phyloP scores from a whole-genome alignment of 1,140 invertebrate species.

The Schlechtendalia chinensis region DNA sequence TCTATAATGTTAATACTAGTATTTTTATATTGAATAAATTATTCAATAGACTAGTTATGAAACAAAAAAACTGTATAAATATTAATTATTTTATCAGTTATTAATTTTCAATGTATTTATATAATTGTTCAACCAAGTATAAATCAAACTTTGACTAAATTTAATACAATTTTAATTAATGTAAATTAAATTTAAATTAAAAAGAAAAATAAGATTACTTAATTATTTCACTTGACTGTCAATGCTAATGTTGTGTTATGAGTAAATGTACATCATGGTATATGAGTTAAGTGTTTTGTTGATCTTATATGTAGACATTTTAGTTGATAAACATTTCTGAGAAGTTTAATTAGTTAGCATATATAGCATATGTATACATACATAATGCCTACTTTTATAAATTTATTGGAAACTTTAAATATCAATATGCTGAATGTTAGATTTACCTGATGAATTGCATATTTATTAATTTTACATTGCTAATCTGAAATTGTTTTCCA shows the following conservation, averaged over 20 bases:
- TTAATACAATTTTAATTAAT: neutral
- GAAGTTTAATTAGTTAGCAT: constrained; percentile 17
- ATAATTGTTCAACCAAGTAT: neutral
- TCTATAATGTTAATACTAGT: neutral
- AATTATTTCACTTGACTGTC: neutral
- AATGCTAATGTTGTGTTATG: neutral
- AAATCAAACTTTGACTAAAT: neutral
- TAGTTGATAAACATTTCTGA: neutral
- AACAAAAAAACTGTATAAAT: neutral
- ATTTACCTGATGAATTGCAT: constrained; percentile 28
- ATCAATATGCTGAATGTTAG: constrained; percentile 1
- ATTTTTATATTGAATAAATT: neutral
- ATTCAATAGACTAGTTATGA: neutral
- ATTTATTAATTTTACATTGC: constrained; percentile 5
- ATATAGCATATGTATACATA: neutral
- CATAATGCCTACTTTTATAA: neutral
- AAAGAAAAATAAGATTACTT: neutral
- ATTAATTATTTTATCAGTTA: neutral
- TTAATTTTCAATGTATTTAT: too few relatives aligned
- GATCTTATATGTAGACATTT: neutral
- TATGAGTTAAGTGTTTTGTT: neutral
- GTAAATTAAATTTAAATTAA: too few relatives aligned
- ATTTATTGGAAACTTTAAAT: constrained; percentile 13
- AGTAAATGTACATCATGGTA: neutral
- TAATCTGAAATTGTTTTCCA: constrained; percentile 18